Conservation (phyloP, 2,888 invertebrate genomes). For the Melanargia galathea region DNA sequence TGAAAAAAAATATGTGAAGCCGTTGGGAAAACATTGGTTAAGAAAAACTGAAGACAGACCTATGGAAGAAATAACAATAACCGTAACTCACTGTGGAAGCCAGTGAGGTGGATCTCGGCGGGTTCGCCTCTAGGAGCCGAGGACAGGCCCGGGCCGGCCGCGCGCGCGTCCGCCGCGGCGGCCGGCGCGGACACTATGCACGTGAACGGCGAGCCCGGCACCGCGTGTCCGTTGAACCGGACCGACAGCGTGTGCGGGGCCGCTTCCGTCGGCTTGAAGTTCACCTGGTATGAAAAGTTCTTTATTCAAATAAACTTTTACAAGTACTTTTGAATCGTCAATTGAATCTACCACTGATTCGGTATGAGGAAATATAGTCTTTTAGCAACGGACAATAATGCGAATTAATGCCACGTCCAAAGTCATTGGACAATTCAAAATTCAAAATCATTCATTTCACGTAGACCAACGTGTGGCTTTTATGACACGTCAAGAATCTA, state of each 20-base stretch:
- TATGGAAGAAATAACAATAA: background rate
- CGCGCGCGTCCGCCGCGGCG: conserved; percentile 71
- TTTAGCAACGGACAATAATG: no score
- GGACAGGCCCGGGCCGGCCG: conserved; percentile 67
- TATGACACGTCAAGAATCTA: no score
- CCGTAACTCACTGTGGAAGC: conserved; percentile 58
- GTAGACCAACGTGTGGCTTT: no score
- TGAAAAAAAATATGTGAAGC: background rate
- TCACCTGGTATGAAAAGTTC: conserved; percentile 83
- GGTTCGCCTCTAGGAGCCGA: conserved; percentile 68
- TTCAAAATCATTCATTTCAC: no score
- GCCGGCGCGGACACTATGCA: conserved; percentile 87
- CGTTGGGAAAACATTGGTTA: background rate
- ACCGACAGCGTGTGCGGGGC: conserved; percentile 96
- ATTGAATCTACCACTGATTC: no score
- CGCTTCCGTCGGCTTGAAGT: conserved; percentile 97
- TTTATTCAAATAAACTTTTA: background rate
- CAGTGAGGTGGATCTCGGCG: conserved; percentile 73
- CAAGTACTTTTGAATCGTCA: background rate
- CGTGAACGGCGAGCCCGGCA: conserved; percentile 96
- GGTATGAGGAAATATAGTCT: no score
- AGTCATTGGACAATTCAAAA: no score
- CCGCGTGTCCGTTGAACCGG: conserved; percentile 88
- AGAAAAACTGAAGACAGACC: background rate
- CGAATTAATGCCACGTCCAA: no score